Percentiles rank a stretch among this genome's conserved stretches.
Conservation (phyloP, 2,113 vertebrate genomes). For the Lamprotornis superbus region DNA sequence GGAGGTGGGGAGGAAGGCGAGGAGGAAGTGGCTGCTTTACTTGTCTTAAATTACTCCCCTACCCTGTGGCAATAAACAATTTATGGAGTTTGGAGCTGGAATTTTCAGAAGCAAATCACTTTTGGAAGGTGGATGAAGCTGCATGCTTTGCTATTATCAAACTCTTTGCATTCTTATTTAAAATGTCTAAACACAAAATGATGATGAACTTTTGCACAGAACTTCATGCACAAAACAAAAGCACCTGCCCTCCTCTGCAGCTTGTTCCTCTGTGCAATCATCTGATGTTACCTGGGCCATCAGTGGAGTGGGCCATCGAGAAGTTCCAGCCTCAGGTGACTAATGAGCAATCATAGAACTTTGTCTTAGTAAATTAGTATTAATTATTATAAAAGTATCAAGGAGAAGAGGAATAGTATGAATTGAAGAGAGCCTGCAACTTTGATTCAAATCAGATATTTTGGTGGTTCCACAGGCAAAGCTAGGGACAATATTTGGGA, state of each 20-base stretch:
- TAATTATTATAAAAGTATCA: neutral
- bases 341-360: neutral
- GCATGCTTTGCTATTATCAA: neutral
- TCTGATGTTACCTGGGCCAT: neutral
- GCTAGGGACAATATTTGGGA: neutral
- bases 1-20: too few relatives aligned
- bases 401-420: neutral
- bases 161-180: neutral
- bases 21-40: neutral
- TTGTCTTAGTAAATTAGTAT: neutral
- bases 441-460: neutral
- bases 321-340: neutral
- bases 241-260: neutral
- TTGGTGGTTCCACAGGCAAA: neutral
- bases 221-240: neutral
- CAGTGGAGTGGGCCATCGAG: fast-evolving
- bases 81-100: neutral
- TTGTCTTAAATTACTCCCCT: neutral
- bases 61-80: neutral
- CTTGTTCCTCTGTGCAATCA: neutral
- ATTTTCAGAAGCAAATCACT: neutral
- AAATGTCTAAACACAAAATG: neutral
- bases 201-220: neutral
- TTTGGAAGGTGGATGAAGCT: neutral
- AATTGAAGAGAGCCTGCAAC: neutral